Conservation (phyloP, 2,797 vertebrate genomes). For the Philypnodon macrostomus region DNA sequence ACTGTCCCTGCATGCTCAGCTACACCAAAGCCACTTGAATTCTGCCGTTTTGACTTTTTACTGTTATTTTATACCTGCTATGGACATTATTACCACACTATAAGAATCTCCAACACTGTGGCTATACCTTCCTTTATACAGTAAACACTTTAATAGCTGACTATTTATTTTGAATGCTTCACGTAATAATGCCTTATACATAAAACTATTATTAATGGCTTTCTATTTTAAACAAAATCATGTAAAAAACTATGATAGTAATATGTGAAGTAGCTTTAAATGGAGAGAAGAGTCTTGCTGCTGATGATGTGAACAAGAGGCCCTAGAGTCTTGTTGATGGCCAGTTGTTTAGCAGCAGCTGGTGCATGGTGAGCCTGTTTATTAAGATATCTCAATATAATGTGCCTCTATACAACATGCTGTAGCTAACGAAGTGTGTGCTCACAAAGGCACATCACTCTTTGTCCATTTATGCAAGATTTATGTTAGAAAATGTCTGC, state of each 20-base stretch:
- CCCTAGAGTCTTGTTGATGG: slow-evolving; percentile 23
- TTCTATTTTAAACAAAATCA: slow-evolving; percentile 6
- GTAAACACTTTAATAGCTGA: slow-evolving; percentile 27
- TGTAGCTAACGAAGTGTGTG: slow-evolving; percentile 41
- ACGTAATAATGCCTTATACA: slow-evolving; percentile 59
- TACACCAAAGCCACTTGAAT: slow-evolving; percentile 30
- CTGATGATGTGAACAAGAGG: slow-evolving; percentile 30
- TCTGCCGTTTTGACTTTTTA: slow-evolving; percentile 25
- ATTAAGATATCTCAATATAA: slow-evolving; percentile 54
- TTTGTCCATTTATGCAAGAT: slow-evolving; percentile 15
- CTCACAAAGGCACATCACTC: slow-evolving; percentile 43
- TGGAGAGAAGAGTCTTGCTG: slow-evolving; percentile 35
- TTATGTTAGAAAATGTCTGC: slow-evolving; percentile 28
- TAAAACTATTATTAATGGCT: slow-evolving; percentile 21
- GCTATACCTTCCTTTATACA: slow-evolving; percentile 17
- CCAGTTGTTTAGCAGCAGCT: slow-evolving; percentile 57
- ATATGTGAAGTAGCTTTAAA: slow-evolving; percentile 34
- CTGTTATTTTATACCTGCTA: slow-evolving; percentile 22
- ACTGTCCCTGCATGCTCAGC: slow-evolving; percentile 52
- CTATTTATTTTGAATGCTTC: slow-evolving; percentile 58
- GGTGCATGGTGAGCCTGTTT: slow-evolving; percentile 40
- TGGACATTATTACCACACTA: slow-evolving; percentile 35
- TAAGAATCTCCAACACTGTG: slow-evolving; percentile 46
- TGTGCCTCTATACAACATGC: slow-evolving; percentile 57
- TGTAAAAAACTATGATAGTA: slow-evolving; percentile 15